Evolutionary conservation across 2,113 vertebrate species (phyloP).

Genomic region (Cochlearius cochlearius): DNA sequence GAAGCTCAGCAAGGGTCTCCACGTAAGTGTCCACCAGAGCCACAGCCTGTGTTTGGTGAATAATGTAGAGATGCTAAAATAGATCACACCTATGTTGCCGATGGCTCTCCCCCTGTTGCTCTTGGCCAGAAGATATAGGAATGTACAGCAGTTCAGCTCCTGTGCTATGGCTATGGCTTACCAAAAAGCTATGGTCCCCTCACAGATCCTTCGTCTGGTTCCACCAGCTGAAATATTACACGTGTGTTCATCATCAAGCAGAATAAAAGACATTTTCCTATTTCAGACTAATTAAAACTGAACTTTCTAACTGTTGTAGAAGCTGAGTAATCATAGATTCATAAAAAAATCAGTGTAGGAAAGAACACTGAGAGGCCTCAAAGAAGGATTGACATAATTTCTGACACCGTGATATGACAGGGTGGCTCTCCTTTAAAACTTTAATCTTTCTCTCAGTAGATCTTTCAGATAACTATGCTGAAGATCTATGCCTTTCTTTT

Average conservation of each 20-base stretch:
- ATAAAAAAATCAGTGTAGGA: background rate
- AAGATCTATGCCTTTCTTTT: background rate
- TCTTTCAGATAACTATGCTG: background rate
- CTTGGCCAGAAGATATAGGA: background rate
- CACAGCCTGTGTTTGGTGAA: background rate
- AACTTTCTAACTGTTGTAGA: background rate
- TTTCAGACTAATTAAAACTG: background rate
- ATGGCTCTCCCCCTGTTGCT: background rate
- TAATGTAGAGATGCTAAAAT: background rate
- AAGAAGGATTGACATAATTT: background rate
- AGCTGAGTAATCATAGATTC: background rate
- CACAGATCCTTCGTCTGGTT: background rate
- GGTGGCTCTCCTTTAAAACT: background rate
- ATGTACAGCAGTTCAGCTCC: background rate
- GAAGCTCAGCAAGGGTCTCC: background rate
- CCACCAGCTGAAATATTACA: background rate
- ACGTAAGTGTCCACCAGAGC: background rate
- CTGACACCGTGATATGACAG: background rate
- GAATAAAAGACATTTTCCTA: background rate
- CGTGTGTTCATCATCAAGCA: background rate
- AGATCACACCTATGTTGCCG: background rate
- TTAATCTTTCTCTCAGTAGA: background rate
- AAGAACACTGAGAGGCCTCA: background rate
- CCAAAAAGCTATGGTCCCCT: background rate
- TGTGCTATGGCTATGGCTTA: background rate